Conservation (phyloP, 2,113 vertebrate species). For the Thymallus thymallus region DNA sequence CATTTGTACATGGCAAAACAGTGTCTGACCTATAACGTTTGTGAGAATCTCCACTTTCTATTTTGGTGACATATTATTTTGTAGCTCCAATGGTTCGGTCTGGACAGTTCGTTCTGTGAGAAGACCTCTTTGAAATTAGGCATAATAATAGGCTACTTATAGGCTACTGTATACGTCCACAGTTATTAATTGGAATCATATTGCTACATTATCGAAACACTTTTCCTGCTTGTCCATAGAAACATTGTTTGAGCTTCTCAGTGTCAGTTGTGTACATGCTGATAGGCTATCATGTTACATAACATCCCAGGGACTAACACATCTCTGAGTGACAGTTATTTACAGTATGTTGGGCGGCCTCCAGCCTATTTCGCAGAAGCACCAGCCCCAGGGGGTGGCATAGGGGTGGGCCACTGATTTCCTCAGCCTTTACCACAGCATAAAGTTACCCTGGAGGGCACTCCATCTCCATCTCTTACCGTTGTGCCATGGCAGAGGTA, state of each 20-base stretch:
- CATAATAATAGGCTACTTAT: no score
- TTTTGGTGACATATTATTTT: no score
- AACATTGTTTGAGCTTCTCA: not conserved
- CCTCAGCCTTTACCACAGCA: not conserved
- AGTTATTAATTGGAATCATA: not conserved
- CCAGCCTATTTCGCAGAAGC: slow-evolving; percentile 7
- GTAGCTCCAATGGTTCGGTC: no score
- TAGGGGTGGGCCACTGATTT: not conserved
- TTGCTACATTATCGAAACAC: not conserved
- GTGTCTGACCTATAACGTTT: no score
- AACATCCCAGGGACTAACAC: not conserved
- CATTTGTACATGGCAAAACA: no score
- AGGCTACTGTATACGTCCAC: not conserved
- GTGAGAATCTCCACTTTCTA: no score
- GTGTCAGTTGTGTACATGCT: not conserved
- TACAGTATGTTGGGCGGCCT: not conserved
- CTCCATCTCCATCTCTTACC: not conserved
- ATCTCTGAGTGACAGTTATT: not conserved
- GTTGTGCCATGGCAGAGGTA: slow-evolving; percentile 60
- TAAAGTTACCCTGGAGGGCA: not conserved
- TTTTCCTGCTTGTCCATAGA: not conserved
- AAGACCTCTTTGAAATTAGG: no score
- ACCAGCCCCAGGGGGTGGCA: not conserved
- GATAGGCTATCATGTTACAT: not conserved
- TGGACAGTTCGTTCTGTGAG: no score